These are phyloP conservation scores for Diabrotica virgifera DNA, from an alignment of 1,140 invertebrate genomes.

Conservation along the genomic window DNA sequence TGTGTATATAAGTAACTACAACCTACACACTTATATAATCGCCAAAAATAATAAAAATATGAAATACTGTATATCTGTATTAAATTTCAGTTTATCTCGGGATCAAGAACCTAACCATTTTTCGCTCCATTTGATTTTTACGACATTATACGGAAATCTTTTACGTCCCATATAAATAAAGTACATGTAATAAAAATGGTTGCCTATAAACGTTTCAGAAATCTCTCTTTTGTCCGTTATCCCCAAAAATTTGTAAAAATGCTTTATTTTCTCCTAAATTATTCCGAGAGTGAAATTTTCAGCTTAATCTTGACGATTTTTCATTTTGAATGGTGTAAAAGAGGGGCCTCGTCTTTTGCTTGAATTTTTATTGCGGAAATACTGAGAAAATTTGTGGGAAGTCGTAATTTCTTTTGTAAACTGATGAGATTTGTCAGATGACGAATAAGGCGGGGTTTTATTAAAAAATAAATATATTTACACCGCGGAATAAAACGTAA, in stretches of 20 bases:
- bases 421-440: not conserved
- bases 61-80: too few relatives aligned
- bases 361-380: constrained; percentile 1
- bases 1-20: too few relatives aligned
- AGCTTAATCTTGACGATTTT: constrained; percentile 1
- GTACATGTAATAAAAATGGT: not conserved
- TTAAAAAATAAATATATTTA: too few relatives aligned
- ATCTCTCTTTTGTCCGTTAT: not conserved
- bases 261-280: constrained; percentile 3
- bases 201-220: not conserved
- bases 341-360: not conserved
- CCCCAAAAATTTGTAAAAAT: constrained; percentile 1
- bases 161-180: too few relatives aligned
- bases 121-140: too few relatives aligned
- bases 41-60: too few relatives aligned
- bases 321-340: constrained; percentile 3
- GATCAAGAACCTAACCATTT: too few relatives aligned
- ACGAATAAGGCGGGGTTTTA: too few relatives aligned
- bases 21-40: too few relatives aligned
- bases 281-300: not conserved
- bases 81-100: too few relatives aligned
- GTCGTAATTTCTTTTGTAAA: not conserved
- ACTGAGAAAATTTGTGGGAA: not conserved
- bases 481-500: too few relatives aligned
- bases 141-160: too few relatives aligned